These are phyloP conservation scores for Drosophila nr. perissopoda DNA, from an alignment of 2,888 invertebrate species.

Conservation along the genomic window DNA sequence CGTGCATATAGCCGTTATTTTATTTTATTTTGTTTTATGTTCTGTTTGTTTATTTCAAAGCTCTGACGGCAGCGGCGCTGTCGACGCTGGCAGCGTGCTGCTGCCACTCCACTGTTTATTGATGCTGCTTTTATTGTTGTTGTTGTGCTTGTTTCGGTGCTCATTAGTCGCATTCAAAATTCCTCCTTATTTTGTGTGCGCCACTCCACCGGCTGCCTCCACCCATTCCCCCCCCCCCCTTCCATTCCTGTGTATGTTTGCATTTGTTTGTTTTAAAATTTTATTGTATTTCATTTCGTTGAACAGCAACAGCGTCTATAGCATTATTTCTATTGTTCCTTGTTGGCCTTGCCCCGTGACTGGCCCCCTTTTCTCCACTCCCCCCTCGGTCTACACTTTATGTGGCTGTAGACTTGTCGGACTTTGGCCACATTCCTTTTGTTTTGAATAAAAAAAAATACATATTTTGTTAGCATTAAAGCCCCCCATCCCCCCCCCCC, in stretches of 20 bases:
- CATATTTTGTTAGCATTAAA: constrained; percentile 25
- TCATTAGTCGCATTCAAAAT: constrained; percentile 70
- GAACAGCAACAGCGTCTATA: constrained; percentile 24
- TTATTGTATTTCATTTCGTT: constrained; percentile 71
- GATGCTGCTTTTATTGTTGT: constrained; percentile 38
- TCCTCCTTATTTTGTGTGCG: constrained; percentile 54
- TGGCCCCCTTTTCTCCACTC: constrained; percentile 1
- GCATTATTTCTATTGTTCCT: constrained; percentile 28
- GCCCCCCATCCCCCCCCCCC: not conserved
- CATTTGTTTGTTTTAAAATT: constrained; percentile 75
- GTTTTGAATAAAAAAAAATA: constrained; percentile 29
- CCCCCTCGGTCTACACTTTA: not conserved
- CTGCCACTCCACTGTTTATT: constrained; percentile 23
- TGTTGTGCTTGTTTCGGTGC: constrained; percentile 62
- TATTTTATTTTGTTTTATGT: constrained; percentile 21
- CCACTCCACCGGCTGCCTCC: not conserved
- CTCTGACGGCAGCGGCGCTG: constrained; percentile 27
- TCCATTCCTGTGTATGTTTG: constrained; percentile 45
- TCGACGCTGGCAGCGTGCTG: constrained; percentile 1
- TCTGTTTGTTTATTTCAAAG: constrained; percentile 61
- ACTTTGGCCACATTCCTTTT: constrained; percentile 20
- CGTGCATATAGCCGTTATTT: constrained; percentile 11
- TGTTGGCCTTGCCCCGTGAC: constrained; percentile 15
- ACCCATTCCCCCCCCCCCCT: not conserved
- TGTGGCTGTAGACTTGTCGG: constrained; percentile 7